These are phyloP conservation scores for Aphidoletes aphidimyza DNA, from an alignment of 2,888 invertebrate genomes.

Conservation along the genomic window DNA sequence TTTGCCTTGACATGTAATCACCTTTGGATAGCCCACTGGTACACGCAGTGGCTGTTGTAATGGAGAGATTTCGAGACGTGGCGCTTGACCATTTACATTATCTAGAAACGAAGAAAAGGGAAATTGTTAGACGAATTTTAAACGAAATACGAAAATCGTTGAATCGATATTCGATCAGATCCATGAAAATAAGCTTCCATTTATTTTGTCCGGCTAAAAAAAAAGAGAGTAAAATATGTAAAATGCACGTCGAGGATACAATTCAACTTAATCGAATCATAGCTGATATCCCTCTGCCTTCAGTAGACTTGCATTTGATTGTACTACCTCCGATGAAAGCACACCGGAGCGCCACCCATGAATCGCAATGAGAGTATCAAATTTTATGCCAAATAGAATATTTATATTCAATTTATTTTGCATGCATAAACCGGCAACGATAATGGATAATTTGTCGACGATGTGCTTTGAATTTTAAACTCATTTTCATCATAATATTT, in stretches of 20 bases:
- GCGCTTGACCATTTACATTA: slow-evolving; percentile 62
- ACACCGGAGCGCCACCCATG: no score
- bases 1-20: slow-evolving; percentile 81
- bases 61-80: slow-evolving; percentile 77
- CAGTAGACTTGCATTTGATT: no score
- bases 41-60: slow-evolving; percentile 75
- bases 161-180: neutral
- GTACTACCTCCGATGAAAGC: no score
- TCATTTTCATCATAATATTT: slow-evolving; percentile 29
- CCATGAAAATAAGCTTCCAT: neutral
- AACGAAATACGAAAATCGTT: neutral
- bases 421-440: slow-evolving; percentile 42
- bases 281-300: neutral
- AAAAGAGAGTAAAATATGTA: neutral
- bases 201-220: neutral
- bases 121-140: neutral
- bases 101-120: slow-evolving; percentile 55
- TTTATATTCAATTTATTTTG: slow-evolving; percentile 46
- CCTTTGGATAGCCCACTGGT: slow-evolving; percentile 78
- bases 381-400: no score
- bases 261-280: neutral
- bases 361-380: no score
- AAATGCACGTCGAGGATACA: neutral
- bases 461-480: slow-evolving; percentile 39
- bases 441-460: slow-evolving; percentile 41